Conservation (phyloP, 2,797 vertebrate species). For the Crax fasciolata region DNA sequence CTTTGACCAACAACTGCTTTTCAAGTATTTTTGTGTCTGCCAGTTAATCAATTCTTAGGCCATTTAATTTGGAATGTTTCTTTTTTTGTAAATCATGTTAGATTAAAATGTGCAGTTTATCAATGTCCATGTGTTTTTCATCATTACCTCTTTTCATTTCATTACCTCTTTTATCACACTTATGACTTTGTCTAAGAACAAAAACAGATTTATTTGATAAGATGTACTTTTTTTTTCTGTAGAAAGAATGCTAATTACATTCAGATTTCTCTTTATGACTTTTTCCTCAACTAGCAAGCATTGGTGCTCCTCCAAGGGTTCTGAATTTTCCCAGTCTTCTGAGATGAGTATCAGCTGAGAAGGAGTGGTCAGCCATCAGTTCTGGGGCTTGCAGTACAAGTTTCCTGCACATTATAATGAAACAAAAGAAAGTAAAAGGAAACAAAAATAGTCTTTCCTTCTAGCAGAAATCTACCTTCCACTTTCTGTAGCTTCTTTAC, state of each 20-base stretch:
- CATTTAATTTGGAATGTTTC: background rate
- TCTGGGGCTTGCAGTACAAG: background rate
- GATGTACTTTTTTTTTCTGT: background rate
- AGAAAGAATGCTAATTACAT: background rate
- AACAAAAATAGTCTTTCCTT: background rate
- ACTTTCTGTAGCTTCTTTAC: background rate
- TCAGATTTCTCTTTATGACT: background rate
- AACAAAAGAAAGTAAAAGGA: background rate
- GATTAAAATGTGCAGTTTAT: background rate
- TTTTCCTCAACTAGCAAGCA: background rate
- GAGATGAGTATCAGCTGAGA: background rate
- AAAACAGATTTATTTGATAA: background rate
- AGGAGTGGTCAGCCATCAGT: background rate
- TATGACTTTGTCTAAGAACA: background rate
- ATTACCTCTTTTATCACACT: background rate
- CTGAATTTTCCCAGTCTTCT: background rate
- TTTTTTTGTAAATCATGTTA: background rate
- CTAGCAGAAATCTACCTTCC: background rate
- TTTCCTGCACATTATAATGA: background rate
- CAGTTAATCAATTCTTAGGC: background rate
- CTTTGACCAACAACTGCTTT: background rate
- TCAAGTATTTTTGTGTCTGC: background rate
- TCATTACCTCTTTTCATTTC: background rate
- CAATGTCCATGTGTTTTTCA: background rate
- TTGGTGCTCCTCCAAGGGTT: background rate